Percentiles rank a stretch among this genome's conserved stretches.
phyloP scores from a whole-genome alignment of 2,888 invertebrate genomes.

The Seladonia tumulorum region DNA sequence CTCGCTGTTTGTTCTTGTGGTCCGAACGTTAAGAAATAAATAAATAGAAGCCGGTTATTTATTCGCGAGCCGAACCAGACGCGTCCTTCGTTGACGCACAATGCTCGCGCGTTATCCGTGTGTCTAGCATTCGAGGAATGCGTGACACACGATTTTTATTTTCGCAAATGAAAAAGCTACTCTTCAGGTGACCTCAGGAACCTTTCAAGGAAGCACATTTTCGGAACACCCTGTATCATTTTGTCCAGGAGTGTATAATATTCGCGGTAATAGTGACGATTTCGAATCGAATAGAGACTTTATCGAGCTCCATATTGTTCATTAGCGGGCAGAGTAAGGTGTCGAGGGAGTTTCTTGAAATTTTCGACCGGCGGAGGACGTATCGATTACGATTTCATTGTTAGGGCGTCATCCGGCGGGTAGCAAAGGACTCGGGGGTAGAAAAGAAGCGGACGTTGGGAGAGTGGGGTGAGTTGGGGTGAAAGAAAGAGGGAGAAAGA shows the following conservation, averaged over 20 bases:
- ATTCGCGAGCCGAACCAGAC: constrained; percentile 2
- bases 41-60: too few relatives aligned
- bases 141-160: background rate
- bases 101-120: constrained; percentile 22
- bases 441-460: constrained; percentile 2
- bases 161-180: too few relatives aligned
- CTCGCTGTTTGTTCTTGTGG: background rate
- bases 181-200: too few relatives aligned
- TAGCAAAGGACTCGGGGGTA: background rate
- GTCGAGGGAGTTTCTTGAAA: background rate
- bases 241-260: background rate
- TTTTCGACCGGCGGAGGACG: constrained; percentile 18
- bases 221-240: too few relatives aligned
- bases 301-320: background rate
- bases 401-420: constrained; percentile 10
- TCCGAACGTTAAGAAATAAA: too few relatives aligned
- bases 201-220: too few relatives aligned
- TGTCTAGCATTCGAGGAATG: constrained; percentile 21
- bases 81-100: constrained; percentile 28
- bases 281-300: background rate
- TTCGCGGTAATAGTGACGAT: too few relatives aligned
- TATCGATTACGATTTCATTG: constrained; percentile 51
- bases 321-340: background rate
- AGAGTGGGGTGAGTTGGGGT: background rate
- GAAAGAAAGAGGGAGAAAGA: constrained; percentile 18